Base-by-base conservation (phyloP, 2,888 invertebrate species). In the Thyatira batis region DNA sequence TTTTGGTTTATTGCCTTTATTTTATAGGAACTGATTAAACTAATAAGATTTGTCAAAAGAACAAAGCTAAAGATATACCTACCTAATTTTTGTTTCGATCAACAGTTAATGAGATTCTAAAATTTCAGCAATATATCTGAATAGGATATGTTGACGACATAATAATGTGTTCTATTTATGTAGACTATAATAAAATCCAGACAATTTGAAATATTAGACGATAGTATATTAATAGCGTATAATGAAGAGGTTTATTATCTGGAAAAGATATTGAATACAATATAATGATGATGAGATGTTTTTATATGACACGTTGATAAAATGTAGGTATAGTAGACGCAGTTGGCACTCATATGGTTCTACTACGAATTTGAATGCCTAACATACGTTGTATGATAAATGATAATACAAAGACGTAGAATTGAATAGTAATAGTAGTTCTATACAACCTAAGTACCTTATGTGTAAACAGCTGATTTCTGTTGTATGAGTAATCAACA, bases 261-360 rank as follows among this genome's bases (percentile, higher is more conserved):
- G 17, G 8, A 39, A 8, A 44, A 44, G 20, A 10, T 13, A 20
- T 50, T 50, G 13, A 39, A n/a, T 11, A 23, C 33, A 52, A 50
- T 5, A 27, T 27, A 50, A 43, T 50, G 49, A 50, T n/a, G n/a
- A n/a, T n/a, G n/a, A 20, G 11, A 9, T 39, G 8, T 39, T 39
- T 39, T 13, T 39, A 10, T 39, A n/a, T 39, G 11, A 39, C 33
- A 13, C 33, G 33, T n/a, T 17, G n/a, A 11, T n/a, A 13, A 25
- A 13, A 8, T 46, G 8, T 13, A 46, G 21, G 5, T 21, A 44
- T 11, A 46, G 13, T 25, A 63, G 64, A 67, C 69, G 75, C 65
- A 75, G 28, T 77, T 72, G 75, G 73, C 74, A 71, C 44, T 25
- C 49, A 55, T 51, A 53, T 51, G 46, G 30, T 55, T 63, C 52